Conservation (phyloP, 2,113 vertebrate species). For the Pseudois nayaur region DNA sequence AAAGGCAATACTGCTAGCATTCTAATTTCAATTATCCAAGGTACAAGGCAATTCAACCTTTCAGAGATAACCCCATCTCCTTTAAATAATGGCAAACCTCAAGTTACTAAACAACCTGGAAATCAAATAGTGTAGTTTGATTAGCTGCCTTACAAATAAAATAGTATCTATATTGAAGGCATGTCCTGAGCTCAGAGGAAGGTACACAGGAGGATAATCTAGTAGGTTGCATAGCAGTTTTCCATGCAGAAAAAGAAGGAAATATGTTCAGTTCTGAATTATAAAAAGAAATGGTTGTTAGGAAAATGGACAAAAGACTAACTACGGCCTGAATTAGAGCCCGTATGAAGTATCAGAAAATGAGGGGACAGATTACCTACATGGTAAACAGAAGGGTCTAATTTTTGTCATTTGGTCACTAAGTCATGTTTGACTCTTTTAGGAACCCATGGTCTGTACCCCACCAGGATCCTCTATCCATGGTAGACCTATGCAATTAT, state of each 20-base stretch:
- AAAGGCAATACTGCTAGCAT: constrained; percentile 67
- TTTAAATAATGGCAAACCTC: neutral
- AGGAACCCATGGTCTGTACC: neutral
- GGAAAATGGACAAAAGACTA: neutral
- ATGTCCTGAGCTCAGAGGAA: neutral
- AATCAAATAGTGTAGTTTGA: neutral
- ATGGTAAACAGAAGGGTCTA: neutral
- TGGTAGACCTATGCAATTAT: neutral
- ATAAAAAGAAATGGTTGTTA: neutral
- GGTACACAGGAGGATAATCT: neutral
- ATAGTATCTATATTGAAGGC: neutral
- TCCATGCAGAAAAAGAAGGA: neutral
- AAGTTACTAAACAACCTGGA: constrained; percentile 24
- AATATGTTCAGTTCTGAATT: neutral
- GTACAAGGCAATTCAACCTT: constrained; percentile 58
- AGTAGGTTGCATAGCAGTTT: neutral
- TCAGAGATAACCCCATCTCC: constrained; percentile 47
- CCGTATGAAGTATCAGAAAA: neutral
- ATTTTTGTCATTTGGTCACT: rapidly evolving
- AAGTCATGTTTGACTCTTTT: neutral
- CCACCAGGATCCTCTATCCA: neutral
- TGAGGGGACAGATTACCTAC: neutral
- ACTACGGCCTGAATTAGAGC: neutral
- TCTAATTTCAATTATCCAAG: constrained; percentile 71
- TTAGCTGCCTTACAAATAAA: neutral